Evolutionary conservation across 2,797 vertebrate species (phyloP), one percentile per base, ranked within the genome.

Genomic region (Macroramphosus scolopax): DNA sequence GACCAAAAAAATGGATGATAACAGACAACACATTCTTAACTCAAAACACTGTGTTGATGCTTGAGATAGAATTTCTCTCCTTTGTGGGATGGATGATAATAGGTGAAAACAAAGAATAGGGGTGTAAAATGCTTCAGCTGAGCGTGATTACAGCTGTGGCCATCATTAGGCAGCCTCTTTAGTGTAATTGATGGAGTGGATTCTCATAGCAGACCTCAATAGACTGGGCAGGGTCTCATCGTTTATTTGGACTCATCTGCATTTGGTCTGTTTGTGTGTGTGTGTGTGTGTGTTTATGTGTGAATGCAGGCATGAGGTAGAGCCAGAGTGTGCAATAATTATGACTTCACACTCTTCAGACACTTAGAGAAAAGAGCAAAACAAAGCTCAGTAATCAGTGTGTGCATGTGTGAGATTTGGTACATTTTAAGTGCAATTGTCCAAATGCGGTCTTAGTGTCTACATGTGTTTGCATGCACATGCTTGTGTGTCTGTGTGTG

Each of bases 131-230:
- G 84, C 82, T 87, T 86, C 89, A 88, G 87, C 78, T 78, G 92
- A 93, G 90, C 91, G 89, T 92, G 94, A 96, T 95, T 94, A 94
- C 94, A 94, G 94, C 93, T 93, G 92, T 92, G 90, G 90, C 90
- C 91, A 86, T 95, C 93, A 97, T 97, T 95, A 95, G 93, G 92
- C 90, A 90, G 92, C 93, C 94, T 94, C 94, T 96, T 96, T 94
- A 93, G 94, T 94, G 93, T 95, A 95, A 97, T 95, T 95, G 93
- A 95, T 94, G 94, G 94, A 94, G 95, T 94, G 94, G 93, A 93
- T 95, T 95, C 93, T 95, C 93, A 93, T 93, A 92, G 94, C 92
- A 91, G 93, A 94, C 93, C 93, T 92, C 92, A 93, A 94, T 92
- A 95, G 94, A 95, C 92, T 93, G 92, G 93, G 91, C 93, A 93